Base-by-base conservation (phyloP, 2,797 vertebrate species). In the Phrynocephalus vlangalii region DNA sequence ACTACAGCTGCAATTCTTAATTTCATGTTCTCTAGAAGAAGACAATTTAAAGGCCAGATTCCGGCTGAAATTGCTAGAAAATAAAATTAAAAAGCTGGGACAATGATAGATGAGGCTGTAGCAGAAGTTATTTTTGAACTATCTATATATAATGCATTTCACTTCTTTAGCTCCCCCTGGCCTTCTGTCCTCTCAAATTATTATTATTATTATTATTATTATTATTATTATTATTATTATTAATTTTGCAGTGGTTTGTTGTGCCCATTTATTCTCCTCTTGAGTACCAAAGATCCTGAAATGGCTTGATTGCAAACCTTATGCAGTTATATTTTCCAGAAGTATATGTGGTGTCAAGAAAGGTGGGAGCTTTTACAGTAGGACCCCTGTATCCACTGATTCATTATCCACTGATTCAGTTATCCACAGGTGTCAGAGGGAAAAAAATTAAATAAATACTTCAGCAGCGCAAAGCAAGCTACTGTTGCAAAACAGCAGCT, bases 271-370 rank as follows among this genome's bases (percentile, higher is more conserved):
- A 91, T 93, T 95, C 86, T 89, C 87, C 93, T 95, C 92, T 26
- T 92, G 91, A 95, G 95, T 96, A 97, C 97, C 97, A 97, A 97
- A 97, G 97, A 97, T 95, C 95, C 95, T 95, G 94, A 95, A 94
- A 94, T 94, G 94, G 95, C 94, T 95, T 94, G 94, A 95, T 92
- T 93, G 86, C 91, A 91, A 75, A 81, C 79, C 7, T 84, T 86
- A 92, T 92, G 83, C 90, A 93, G 76, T 88, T 91, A 91, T 92
- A 67, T 88, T 93, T 95, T 92, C 89, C 83, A 87, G 86, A 86
- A 85, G 81, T 91, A 72, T 60, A 81, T 91, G 90, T 70, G 33
- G 67, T 90, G 75, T 92, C 90, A 85, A 88, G 72, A 66, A 48
- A 38, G 18, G 50, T 15, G n/a, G 82, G 52, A 56, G 13, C 4